phyloP scores from a whole-genome alignment of 1,140 invertebrate species.

The Oncopeltus fasciatus region DNA sequence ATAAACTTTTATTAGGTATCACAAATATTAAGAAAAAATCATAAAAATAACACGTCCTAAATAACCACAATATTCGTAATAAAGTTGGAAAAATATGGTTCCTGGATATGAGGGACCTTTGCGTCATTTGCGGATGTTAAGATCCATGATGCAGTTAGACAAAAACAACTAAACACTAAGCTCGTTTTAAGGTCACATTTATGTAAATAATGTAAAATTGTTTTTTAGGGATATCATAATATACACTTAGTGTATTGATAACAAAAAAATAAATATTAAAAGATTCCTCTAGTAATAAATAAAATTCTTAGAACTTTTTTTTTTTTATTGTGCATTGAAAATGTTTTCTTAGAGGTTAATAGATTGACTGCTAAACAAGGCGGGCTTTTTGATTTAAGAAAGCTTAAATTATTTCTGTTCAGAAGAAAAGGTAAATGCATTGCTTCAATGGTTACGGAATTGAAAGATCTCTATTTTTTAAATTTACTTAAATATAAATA shows the following conservation, averaged over 20 bases:
- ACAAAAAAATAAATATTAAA: background rate
- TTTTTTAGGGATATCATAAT: background rate
- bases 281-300: background rate
- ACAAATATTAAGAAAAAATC: background rate
- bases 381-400: background rate
- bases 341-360: conserved; percentile 5
- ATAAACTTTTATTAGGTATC: too few species aligned
- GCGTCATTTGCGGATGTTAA: conserved; percentile 25
- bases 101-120: conserved; percentile 24
- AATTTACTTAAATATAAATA: too few species aligned
- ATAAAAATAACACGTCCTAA: conserved; percentile 1
- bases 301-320: background rate
- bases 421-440: too few species aligned
- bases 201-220: background rate
- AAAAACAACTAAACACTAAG: conserved; percentile 24
- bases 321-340: background rate
- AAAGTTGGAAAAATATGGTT: conserved; percentile 25
- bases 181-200: background rate
- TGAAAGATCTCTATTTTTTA: too few species aligned
- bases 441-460: too few species aligned
- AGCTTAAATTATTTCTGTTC: too few species aligned
- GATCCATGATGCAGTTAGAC: conserved; percentile 23
- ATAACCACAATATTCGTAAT: conserved; percentile 21
- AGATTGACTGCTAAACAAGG: background rate
- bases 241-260: background rate